Percentiles rank a stretch among this genome's conserved stretches.
Conservation (phyloP, 2,888 invertebrate species). For the Cancer borealis region DNA sequence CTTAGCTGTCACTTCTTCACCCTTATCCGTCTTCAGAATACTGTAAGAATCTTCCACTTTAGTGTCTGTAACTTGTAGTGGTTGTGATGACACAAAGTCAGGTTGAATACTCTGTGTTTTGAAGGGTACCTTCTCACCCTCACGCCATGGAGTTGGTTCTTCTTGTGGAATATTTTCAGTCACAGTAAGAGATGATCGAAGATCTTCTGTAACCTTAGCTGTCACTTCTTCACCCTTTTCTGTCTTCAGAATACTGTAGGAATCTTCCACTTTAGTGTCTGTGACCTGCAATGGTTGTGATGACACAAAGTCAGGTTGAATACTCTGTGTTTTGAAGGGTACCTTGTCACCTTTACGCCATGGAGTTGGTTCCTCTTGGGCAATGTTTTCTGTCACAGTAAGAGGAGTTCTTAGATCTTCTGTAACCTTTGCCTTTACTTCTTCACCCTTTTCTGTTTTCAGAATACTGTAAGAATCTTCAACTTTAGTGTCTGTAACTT, state of each 20-base stretch:
- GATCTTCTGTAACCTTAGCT: conserved; percentile 62
- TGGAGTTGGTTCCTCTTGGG: conserved; percentile 61
- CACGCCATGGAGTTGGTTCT: conserved; percentile 51
- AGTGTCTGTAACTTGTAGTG: no score
- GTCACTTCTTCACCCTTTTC: conserved; percentile 49
- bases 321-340: conserved; percentile 55
- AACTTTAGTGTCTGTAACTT: conserved; percentile 59
- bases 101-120: no score
- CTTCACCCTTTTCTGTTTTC: conserved; percentile 12
- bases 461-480: conserved; percentile 57
- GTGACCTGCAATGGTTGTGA: conserved; percentile 57
- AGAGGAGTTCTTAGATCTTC: conserved; percentile 56
- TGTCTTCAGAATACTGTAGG: conserved; percentile 33
- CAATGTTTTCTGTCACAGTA: conserved; percentile 59
- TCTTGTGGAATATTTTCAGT: conserved; percentile 64
- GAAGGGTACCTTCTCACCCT: conserved; percentile 54
- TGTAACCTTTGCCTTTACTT: conserved; percentile 57
- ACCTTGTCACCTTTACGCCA: conserved; percentile 64
- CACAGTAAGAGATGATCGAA: conserved; percentile 53
- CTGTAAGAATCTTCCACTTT: no score
- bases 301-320: conserved; percentile 57
- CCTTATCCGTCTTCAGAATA: no score
- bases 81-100: no score
- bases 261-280: conserved; percentile 63
- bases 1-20: no score